Evolutionary conservation across 92 coral and sea anemone species (phyloP), one percentile per base, ranked within the genome.

Genomic region (Parazoanthus darwini): DNA sequence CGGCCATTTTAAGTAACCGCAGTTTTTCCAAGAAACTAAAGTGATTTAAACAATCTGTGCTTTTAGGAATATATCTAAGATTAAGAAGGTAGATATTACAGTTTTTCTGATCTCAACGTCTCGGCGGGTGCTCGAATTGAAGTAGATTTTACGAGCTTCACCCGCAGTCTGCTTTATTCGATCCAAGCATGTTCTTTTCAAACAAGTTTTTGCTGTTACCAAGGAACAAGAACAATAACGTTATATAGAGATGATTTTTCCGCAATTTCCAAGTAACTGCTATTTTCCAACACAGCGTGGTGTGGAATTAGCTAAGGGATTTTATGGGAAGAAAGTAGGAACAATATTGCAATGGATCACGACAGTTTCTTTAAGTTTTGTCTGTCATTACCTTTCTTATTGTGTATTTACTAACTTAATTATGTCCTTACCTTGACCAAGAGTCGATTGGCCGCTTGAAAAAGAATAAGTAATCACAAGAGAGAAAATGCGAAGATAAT

Each of bases 51-150:
- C 6, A 63, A 63, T 63, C 7, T 63, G 70, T 63, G 25, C 3
- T 63, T 63, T 63, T 58, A 3, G 16, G 5, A 18, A 63, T 20
- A 23, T 63, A 18, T 63, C 70, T 63, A 22, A 63, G 5, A 63
- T 63, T 22, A 14, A 63, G 70, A 63, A 63, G 70, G 6, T 16
- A 63, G 1, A 4, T 63, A 63, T 18, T 63, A 20, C 22, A 4
- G 25, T 75, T 44, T 26, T n/a, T 15, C 74, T 29, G 77, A 72
- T 72, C 43, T 75, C 43, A 38, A 14, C 39, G 3, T 43, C 56
- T 84, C 67, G 71, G 14, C 87, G 26, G 87, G 87, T 84, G 87
- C 50, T 84, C 71, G 87, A 38, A 71, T 84, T 44, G 23, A 35
- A 71, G 44, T 6, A 48, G 33, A 29, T 25, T 72, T 70, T 46